phyloP scores from a whole-genome alignment of 2,113 vertebrate genomes.

The Amblyornis subalaris region DNA sequence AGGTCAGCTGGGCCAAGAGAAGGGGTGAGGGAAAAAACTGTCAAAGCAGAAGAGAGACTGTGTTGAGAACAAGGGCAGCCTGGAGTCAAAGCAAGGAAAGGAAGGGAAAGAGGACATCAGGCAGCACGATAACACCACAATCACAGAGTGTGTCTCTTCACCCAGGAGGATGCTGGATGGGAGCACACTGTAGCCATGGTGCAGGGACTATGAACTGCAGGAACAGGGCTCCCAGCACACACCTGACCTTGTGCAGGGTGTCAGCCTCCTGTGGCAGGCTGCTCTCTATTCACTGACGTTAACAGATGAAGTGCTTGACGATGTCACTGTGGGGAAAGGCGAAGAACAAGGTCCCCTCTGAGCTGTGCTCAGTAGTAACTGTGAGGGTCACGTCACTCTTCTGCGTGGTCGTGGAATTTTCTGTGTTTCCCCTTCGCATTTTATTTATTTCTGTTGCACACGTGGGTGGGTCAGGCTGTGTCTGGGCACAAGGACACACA shows the following conservation, averaged over 20 bases:
- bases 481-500: neutral
- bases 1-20: neutral
- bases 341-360: neutral
- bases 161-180: neutral
- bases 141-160: neutral
- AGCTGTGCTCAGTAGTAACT: neutral
- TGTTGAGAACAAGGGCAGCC: neutral
- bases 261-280: neutral
- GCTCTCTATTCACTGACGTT: neutral
- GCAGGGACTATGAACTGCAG: neutral
- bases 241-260: neutral
- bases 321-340: neutral
- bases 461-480: neutral
- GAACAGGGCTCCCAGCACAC: neutral
- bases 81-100: fast-evolving
- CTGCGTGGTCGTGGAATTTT: neutral
- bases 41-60: neutral
- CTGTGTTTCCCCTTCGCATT: neutral
- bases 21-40: neutral
- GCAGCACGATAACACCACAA: fast-evolving
- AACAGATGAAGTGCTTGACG: neutral
- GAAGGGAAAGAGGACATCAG: neutral
- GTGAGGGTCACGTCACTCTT: neutral
- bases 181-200: neutral
- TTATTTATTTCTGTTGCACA: neutral